Evolutionary conservation across 2,113 vertebrate genomes (phyloP).

Genomic region (Takifugu bimaculatus): DNA sequence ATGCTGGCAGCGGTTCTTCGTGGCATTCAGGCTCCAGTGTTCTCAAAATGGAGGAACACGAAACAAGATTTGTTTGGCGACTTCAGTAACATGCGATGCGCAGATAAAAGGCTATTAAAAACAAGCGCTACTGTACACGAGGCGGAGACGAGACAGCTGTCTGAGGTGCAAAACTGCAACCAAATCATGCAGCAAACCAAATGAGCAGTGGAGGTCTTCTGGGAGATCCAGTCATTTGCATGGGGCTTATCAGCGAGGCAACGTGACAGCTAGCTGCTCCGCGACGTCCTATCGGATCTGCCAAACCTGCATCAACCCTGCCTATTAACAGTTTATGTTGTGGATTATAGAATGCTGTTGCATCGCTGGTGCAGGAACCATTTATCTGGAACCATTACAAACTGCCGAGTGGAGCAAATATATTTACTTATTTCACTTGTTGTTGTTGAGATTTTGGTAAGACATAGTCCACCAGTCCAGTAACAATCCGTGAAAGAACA

Average conservation of each 20-base stretch:
- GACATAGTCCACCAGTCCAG: no score
- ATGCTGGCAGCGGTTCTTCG: conserved; percentile 26
- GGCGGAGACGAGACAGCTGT: background rate
- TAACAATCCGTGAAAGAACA: no score
- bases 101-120: conserved; percentile 17
- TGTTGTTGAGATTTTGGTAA: background rate
- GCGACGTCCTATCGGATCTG: conserved; percentile 31
- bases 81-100: conserved; percentile 14
- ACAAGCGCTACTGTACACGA: no score
- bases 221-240: conserved; percentile 46
- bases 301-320: conserved; percentile 41
- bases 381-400: conserved; percentile 2
- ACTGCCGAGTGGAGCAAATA: background rate
- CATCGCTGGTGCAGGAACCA: background rate
- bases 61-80: conserved; percentile 33
- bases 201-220: conserved; percentile 31
- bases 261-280: conserved; percentile 41
- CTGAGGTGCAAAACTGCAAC: conserved; percentile 14
- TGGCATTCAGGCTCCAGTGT: conserved; percentile 18
- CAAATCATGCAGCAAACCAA: conserved; percentile 43
- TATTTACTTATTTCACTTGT: background rate
- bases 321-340: conserved; percentile 36
- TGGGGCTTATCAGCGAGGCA: conserved; percentile 35
- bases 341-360: conserved; percentile 17
- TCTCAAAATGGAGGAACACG: conserved; percentile 35